Evolutionary conservation across 2,888 invertebrate genomes (phyloP).

Genomic region (Pyrocoelia pectoralis): DNA sequence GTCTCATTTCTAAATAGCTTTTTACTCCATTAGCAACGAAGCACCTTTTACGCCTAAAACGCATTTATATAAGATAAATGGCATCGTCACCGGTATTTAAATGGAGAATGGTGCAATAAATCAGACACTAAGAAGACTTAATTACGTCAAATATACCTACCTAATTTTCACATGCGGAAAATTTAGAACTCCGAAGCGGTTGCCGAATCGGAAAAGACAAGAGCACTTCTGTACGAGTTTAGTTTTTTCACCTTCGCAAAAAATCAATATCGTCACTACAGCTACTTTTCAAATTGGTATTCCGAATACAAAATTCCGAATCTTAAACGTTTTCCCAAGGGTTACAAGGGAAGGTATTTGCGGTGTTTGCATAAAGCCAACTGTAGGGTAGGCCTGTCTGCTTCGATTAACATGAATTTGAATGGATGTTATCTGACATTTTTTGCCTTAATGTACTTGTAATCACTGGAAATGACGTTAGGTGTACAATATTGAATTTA

Average conservation of each 20-base stretch:
- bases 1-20: no score
- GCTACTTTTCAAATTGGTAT: slow-evolving; percentile 9
- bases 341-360: slow-evolving; percentile 2
- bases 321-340: slow-evolving; percentile 14
- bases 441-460: no score
- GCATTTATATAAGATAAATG: no score
- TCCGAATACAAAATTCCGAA: slow-evolving; percentile 7
- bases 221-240: slow-evolving; percentile 10
- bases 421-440: no score
- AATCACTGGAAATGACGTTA: no score
- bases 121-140: no score
- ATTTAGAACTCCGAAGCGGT: neutral
- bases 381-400: no score
- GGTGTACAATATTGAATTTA: no score
- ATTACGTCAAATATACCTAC: no score
- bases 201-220: slow-evolving; percentile 5
- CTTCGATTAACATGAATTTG: no score
- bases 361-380: neutral
- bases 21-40: neutral
- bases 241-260: neutral
- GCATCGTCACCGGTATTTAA: no score
- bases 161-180: no score
- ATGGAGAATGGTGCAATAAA: neutral
- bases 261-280: slow-evolving; percentile 9
- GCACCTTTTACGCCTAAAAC: neutral